These are phyloP conservation scores for Cettia cetti DNA, from an alignment of 2,113 vertebrate genomes.

Conservation along the genomic window DNA sequence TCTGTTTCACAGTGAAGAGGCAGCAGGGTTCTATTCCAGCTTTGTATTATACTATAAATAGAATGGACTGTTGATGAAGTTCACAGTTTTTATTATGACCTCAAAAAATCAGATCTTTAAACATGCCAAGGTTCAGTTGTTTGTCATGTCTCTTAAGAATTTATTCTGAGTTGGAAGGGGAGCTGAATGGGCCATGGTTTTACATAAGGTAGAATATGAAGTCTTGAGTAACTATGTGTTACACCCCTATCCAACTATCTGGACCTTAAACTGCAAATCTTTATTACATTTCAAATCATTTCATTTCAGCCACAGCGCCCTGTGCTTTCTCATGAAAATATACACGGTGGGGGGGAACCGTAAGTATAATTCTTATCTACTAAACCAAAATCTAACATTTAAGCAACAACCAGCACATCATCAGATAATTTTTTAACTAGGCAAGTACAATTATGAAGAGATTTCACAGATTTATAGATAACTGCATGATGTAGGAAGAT, in stretches of 20 bases:
- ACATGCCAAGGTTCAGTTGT: background rate
- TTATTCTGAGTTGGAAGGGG: background rate
- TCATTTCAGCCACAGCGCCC: conserved; percentile 84
- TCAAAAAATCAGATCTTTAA: conserved; percentile 43
- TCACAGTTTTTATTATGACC: background rate
- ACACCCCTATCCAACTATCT: conserved; percentile 44
- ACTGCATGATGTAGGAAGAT: background rate
- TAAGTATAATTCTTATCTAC: conserved; percentile 83
- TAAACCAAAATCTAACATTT: conserved; percentile 33
- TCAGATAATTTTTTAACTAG: background rate
- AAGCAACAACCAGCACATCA: background rate
- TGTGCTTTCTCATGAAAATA: conserved; percentile 87
- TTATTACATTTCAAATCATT: conserved; percentile 75
- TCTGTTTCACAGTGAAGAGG: conserved; percentile 44
- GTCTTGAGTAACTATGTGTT: conserved; percentile 25
- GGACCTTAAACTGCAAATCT: conserved; percentile 29
- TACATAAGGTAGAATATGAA: conserved; percentile 45
- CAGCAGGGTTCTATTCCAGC: conserved; percentile 23
- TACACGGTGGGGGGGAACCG: conserved; percentile 92
- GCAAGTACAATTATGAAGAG: background rate
- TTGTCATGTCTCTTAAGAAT: conserved; percentile 11
- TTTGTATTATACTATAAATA: conserved; percentile 24
- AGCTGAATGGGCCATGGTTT: background rate
- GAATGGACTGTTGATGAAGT: conserved; percentile 15
- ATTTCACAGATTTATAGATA: background rate